phyloP scores from a whole-genome alignment of 2,797 vertebrate genomes.

The Tragopan temminckii region DNA sequence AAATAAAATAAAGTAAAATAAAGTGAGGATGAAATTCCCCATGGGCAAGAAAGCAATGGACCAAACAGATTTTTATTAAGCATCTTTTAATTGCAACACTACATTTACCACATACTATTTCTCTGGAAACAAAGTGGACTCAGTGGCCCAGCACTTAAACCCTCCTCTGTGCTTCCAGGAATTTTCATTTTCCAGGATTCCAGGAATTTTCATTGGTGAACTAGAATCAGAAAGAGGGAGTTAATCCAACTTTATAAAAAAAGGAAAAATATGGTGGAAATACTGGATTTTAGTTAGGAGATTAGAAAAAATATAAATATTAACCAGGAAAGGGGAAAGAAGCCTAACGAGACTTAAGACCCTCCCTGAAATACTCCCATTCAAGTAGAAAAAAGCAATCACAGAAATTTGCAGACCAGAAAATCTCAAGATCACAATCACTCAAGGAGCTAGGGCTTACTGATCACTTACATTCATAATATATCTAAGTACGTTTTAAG shows the following conservation, averaged over 20 bases:
- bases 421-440: conserved; percentile 46
- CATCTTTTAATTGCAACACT: neutral
- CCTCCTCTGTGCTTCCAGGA: neutral
- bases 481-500: neutral
- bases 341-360: neutral
- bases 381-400: conserved; percentile 40
- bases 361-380: conserved; percentile 11
- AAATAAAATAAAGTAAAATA: neutral
- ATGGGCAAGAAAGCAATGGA: neutral
- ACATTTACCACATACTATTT: neutral
- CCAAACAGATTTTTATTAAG: neutral
- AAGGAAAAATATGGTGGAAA: neutral
- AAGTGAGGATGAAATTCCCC: neutral
- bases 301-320: neutral
- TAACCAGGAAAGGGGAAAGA: neutral
- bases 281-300: neutral
- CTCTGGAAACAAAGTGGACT: neutral
- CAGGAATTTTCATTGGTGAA: neutral
- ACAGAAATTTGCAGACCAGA: conserved; percentile 38
- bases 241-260: neutral
- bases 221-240: conserved; percentile 13
- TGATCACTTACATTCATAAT: conserved; percentile 7
- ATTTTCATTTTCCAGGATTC: too few relatives aligned
- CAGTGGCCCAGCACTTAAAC: neutral
- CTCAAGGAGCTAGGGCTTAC: conserved; percentile 37